Evolutionary conservation across 1,140 invertebrate species (phyloP), one percentile per base, ranked within the genome.

Genomic region (Stegodyphus mimosarum): DNA sequence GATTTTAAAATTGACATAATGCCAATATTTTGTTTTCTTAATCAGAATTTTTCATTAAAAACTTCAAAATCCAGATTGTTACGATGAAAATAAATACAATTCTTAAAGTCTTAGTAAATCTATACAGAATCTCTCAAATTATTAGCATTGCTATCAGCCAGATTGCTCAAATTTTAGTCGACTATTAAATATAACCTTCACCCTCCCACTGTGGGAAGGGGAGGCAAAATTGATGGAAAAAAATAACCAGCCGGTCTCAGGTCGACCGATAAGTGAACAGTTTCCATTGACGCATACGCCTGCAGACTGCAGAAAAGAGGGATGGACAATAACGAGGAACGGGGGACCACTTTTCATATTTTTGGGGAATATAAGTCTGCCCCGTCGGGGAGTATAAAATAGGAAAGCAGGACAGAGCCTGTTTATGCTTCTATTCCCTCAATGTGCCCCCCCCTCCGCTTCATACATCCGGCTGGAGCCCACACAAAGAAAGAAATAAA

Each of bases 241-340:
- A 60, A 76, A 64, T n/a, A n/a, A 53, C 17, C 11, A 13, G 2
- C 33, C 60, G 4, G 51, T 48, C 15, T 33, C 51, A 18, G 72
- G 18, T 15, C 52, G 60, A 11, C 60, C 49, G 55, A 18, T 50
- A 76, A 76, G 17, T 76, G 74, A 76, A 66, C 74, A 76, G 74
- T 60, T 63, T 76, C 60, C 33, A 66, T 1, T 9, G 7, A 64
- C 64, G n/a, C 74, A 76, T 60, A 15, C 55, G 55, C 55, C 5
- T 60, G 55, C 55, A 60, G 55, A 15, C 33, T 33, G 55, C 55
- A 60, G 55, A 15, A 15, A 33, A 33, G 55, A 60, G 55, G 15
- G 9, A 60, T 15, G 55, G 55, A 60, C 55, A 60, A 60, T 60
- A 60, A 60, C 55, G 15, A 33, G 33, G 33, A 15, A 17, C 50